Conservation (phyloP, 2,888 invertebrate genomes). For the Cantharis lateralis region DNA sequence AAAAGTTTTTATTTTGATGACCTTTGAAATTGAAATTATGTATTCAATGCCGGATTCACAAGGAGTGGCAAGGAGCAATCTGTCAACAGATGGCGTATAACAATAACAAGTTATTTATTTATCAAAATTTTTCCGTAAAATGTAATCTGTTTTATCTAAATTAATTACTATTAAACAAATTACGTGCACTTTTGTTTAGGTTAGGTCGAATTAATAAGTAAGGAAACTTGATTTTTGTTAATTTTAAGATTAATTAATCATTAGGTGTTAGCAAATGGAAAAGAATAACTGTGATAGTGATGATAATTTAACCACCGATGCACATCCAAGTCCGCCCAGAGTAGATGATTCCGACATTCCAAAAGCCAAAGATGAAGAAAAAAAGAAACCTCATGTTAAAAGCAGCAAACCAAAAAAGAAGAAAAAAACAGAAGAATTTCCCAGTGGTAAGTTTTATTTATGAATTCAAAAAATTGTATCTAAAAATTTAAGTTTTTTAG, state of each 20-base stretch:
- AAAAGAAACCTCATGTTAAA: not conserved
- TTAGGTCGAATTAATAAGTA: not conserved
- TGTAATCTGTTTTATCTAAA: not conserved
- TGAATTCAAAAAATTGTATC: not conserved
- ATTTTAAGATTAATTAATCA: not conserved
- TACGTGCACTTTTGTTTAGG: not conserved
- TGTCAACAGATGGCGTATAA: not conserved
- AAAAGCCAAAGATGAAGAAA: not conserved
- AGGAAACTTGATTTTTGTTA: not conserved
- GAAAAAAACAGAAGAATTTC: not conserved
- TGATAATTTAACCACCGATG: not conserved
- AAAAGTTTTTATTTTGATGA: not conserved
- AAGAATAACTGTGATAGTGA: not conserved
- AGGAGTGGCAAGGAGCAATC: not conserved
- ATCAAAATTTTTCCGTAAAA: not conserved
- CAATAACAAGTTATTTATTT: not conserved
- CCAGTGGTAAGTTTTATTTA: not conserved
- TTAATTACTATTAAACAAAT: not conserved
- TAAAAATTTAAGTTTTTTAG: slow-evolving; percentile 45
- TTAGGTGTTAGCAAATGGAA: not conserved
- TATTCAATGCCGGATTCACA: not conserved
- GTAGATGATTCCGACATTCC: not conserved
- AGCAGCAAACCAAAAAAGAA: not conserved
- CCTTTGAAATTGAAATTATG: not conserved
- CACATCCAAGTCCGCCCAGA: slow-evolving; percentile 8